Evolutionary conservation across 2,113 vertebrate genomes (phyloP), one percentile per base, ranked within the genome.

Genomic region (Brevimyrus niger): DNA sequence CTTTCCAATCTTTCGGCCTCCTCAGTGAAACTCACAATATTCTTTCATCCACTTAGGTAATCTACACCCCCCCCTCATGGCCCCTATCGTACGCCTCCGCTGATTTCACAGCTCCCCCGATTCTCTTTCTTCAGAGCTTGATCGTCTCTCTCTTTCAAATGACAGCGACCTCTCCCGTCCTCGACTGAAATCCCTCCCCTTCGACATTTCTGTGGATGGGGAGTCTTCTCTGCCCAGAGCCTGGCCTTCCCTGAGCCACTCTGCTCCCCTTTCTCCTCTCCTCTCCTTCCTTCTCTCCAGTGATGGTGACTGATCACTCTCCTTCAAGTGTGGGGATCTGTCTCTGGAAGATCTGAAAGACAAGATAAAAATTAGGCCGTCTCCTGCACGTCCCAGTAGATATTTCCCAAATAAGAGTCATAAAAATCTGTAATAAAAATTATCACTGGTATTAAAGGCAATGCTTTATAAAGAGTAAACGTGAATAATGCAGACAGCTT

Each of bases 121-220:
- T 76, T 89, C 89, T 44, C 90, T 88, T 73, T 88, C 89, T 17
- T 89, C 90, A 48, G 88, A 89, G 50, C 90, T 90, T 10, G 90
- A 90, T 8, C 85, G 87, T n/a, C 90, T 61, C 23, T 90, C 88
- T 80, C 90, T 76, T 21, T 90, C 90, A 4, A 83, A n/a, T 13
- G 90, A 90, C 23, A 88, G 84, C 9, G 90, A 90, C 58, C 88
- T 31, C 50, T 89, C 88, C 15, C 90, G 61, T 42, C 88, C 89
- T 46, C 53, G 76, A 10, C 27, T 1, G 3, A 51, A 42, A 35
- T 89, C 80, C n/a, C 76, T 89, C 42, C 80, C 35, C 46, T 73
- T 48, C 46, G 55, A 10, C 80, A 85, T 69, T 11, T 88, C 89
- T 53, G 87, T 53, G 35, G 89, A 90, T 44, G 46, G 53, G 21